These are phyloP conservation scores for Stichopus horrens DNA, from an alignment of 53 echinoderm and acorn worm species.

Conservation along the genomic window DNA sequence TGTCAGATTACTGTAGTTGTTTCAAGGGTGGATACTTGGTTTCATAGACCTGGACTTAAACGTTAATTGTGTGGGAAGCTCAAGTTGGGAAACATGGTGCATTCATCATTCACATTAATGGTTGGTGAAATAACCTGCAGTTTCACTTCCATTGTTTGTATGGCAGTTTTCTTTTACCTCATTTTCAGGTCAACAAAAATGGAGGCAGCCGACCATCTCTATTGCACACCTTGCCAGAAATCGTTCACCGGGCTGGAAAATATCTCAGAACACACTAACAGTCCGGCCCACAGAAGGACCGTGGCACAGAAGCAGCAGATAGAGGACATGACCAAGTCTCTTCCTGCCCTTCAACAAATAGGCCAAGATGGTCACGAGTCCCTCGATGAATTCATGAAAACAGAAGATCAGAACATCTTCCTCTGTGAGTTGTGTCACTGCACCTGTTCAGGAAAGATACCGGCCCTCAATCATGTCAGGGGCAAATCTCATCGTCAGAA, in stretches of 20 bases:
- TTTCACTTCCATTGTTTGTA: no score
- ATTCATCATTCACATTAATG: no score
- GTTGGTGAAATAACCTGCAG: no score
- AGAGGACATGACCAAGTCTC: background rate
- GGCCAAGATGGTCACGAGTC: background rate
- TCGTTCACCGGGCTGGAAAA: background rate
- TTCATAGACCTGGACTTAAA: no score
- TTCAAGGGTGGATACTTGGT: no score
- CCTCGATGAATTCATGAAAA: conserved; percentile 12
- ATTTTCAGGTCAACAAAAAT: no score
- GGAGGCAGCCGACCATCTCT: background rate
- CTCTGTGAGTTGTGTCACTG: conserved; percentile 17
- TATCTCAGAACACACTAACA: background rate
- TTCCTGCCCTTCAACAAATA: background rate
- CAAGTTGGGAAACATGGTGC: no score
- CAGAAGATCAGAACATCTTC: conserved; percentile 27
- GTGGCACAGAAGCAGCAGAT: background rate
- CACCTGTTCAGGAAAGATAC: conserved; percentile 32
- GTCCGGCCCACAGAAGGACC: conserved; percentile 16
- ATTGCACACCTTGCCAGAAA: background rate
- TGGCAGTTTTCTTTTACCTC: no score
- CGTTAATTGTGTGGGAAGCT: no score
- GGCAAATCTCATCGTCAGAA: conserved; percentile 17
- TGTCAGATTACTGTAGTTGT: no score
- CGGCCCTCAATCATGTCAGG: conserved; percentile 5